phyloP scores from a whole-genome alignment of 2,888 invertebrate genomes.

The Litoditis marina region DNA sequence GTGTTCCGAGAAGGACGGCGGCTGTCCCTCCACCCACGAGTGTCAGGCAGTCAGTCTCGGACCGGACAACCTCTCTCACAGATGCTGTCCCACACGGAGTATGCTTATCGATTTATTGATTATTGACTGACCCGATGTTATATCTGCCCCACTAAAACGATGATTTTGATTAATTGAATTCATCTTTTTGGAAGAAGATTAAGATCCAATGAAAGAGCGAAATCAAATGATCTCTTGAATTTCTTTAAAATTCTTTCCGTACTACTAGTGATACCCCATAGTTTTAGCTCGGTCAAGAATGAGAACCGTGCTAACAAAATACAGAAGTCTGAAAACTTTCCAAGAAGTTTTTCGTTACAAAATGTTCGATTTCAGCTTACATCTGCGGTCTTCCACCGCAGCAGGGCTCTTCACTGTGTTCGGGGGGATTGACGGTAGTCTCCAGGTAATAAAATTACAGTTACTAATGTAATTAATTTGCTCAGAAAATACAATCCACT shows the following conservation, averaged over 20 bases:
- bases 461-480: not conserved
- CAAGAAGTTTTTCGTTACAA: too few relatives aligned
- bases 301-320: too few relatives aligned
- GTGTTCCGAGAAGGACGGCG: slow-evolving; percentile 41
- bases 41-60: slow-evolving; percentile 45
- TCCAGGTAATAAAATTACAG: slow-evolving; percentile 21
- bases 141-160: too few relatives aligned
- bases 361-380: slow-evolving; percentile 34
- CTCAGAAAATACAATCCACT: too few relatives aligned
- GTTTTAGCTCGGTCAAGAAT: too few relatives aligned
- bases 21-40: slow-evolving; percentile 50
- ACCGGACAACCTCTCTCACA: slow-evolving; percentile 34
- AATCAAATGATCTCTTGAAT: not conserved
- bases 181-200: not conserved
- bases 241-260: too few relatives aligned
- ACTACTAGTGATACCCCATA: too few relatives aligned
- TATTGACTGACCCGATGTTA: too few relatives aligned
- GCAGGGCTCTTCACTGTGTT: slow-evolving; percentile 46
- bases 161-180: too few relatives aligned
- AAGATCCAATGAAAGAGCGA: not conserved
- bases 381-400: slow-evolving; percentile 50
- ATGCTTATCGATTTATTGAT: not conserved
- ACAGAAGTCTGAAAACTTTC: slow-evolving; percentile 1
- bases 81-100: slow-evolving; percentile 51
- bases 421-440: slow-evolving; percentile 46